Conservation (phyloP, 2,888 invertebrate species). For the Eristalinus aeneus region DNA sequence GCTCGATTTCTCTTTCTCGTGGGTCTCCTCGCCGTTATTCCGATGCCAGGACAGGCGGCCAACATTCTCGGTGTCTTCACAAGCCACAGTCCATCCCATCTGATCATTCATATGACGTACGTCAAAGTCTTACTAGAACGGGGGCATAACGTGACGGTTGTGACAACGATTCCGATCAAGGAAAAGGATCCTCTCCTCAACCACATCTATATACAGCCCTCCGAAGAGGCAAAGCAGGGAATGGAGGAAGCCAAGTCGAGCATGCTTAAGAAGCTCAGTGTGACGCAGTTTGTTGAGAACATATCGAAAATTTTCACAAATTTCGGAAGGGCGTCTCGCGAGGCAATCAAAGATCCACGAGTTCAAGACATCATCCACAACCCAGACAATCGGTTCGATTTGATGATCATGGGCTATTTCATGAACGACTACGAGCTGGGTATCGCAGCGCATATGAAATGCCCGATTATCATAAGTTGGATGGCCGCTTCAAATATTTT, state of each 20-base stretch:
- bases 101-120: conserved; percentile 77
- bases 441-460: conserved; percentile 71
- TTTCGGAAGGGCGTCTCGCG: conserved; percentile 3
- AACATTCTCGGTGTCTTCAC: background rate
- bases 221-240: conserved; percentile 6
- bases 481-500: background rate
- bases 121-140: conserved; percentile 75
- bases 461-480: conserved; percentile 69
- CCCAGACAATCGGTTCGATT: conserved; percentile 65
- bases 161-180: conserved; percentile 74
- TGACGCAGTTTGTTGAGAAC: background rate
- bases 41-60: background rate
- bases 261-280: background rate
- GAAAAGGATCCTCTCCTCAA: conserved; percentile 75
- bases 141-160: conserved; percentile 79
- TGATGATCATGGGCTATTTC: conserved; percentile 71
- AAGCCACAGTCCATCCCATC: conserved; percentile 69
- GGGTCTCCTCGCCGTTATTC: background rate
- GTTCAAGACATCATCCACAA: conserved; percentile 66
- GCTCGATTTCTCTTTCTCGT: background rate
- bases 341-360: conserved; percentile 28
- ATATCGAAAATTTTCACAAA: background rate
- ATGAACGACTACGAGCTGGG: conserved; percentile 71
- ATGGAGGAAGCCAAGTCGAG: background rate
- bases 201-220: conserved; percentile 42